Evolutionary conservation across 23 tunicate species (phyloP), one percentile per base, ranked within the genome.

Genomic region (Phallusia fumigata): DNA sequence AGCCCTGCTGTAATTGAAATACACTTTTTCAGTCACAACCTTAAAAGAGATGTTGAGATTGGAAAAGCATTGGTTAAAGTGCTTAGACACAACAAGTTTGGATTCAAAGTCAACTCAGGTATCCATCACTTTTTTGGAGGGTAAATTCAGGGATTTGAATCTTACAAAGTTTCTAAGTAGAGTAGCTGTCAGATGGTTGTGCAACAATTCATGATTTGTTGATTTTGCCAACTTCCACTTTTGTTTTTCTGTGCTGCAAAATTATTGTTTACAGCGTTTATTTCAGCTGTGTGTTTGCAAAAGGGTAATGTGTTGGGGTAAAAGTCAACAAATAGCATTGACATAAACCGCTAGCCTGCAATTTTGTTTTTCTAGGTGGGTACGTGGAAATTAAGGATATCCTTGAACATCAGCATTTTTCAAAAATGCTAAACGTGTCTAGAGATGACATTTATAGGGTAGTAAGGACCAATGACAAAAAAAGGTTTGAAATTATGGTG

Each of bases 81-180:
- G 0, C 76, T 92, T 10, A 78, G 97, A 31, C 97, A 92, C 87
- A 92, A 92, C 75, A 84, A 84, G 12, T 74, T 83, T 65, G 91
- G 91, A 28, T 92, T 92, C 73, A 22, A 91, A 79, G 77, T 91
- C 8, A 91, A 87, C 73, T 75, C 82, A 45, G 88, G 96, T 91
- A 80, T 73, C 32, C n/a, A n/a, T n/a, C n/a, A n/a, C n/a, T n/a
- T n/a, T n/a, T n/a, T n/a, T n/a, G n/a, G n/a, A n/a, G n/a, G n/a
- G n/a, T n/a, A n/a, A n/a, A n/a, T n/a, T n/a, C n/a, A n/a, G n/a
- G n/a, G n/a, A n/a, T n/a, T n/a, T n/a, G n/a, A n/a, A n/a, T n/a
- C n/a, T n/a, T n/a, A n/a, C n/a, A n/a, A n/a, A n/a, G n/a, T n/a
- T n/a, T n/a, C n/a, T n/a, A n/a, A n/a, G n/a, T n/a, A n/a, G n/a